Conservation (phyloP, 2,888 invertebrate genomes). For the Mesoligia furuncula region DNA sequence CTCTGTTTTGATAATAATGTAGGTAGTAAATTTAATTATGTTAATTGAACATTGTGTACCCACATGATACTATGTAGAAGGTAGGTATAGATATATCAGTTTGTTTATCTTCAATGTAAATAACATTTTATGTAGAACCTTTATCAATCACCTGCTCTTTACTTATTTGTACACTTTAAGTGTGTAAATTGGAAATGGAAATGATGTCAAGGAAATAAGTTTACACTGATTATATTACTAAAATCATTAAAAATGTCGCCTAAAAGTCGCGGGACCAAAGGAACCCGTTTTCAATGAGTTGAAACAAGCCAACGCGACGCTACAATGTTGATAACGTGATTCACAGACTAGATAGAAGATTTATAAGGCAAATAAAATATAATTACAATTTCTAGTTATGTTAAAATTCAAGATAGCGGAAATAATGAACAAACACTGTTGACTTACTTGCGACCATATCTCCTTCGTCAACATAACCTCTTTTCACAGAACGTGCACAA, state of each 20-base stretch:
- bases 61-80: constrained; percentile 45
- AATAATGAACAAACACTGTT: constrained; percentile 38
- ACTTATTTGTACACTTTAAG: constrained; percentile 38
- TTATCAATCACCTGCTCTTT: constrained; percentile 49
- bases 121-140: constrained; percentile 27
- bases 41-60: constrained; percentile 43
- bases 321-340: constrained; percentile 23
- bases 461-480: constrained; percentile 87
- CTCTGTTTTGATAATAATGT: constrained; percentile 24
- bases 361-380: constrained; percentile 15
- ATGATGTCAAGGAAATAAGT: constrained; percentile 46
- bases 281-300: constrained; percentile 10
- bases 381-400: constrained; percentile 47
- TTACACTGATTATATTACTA: constrained; percentile 19
- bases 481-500: constrained; percentile 57
- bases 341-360: constrained; percentile 15
- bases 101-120: constrained; percentile 48
- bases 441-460: constrained; percentile 79
- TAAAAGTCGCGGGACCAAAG: constrained; percentile 3
- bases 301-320: constrained; percentile 10
- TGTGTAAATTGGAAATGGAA: constrained; percentile 16
- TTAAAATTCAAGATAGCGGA: constrained; percentile 39
- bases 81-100: constrained; percentile 21
- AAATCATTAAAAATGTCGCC: constrained; percentile 1
- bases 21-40: constrained; percentile 46